Base-by-base conservation (phyloP, 1,140 invertebrate genomes). In the Diplogasteroides magnus region DNA sequence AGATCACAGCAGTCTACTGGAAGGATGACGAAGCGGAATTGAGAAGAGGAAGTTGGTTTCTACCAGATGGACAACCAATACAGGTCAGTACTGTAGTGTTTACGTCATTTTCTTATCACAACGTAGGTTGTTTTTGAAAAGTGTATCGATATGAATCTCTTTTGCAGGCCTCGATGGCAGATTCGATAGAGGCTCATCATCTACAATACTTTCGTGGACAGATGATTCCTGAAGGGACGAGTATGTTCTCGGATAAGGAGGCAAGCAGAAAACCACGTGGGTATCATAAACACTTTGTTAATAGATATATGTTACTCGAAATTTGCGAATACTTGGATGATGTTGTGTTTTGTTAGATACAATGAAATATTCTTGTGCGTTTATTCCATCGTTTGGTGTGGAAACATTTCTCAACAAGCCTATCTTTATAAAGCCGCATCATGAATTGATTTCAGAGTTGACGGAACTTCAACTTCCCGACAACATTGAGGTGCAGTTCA, bases 251-350 rank as follows among this genome's bases (percentile, higher is more conserved):
- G 58, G 77, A 83, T 27, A 67, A 72, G 19, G 80, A 82, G 55
- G 64, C 71, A 2, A 83, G 73, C 48, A 82, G 83, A 57, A 82
- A 82, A 57, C 79, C 81, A 1, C 64, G 79, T 81, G n/a, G n/a
- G n/a, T n/a, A n/a, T n/a, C n/a, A n/a, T n/a, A n/a, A n/a, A n/a
- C n/a, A n/a, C n/a, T n/a, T n/a, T n/a, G n/a, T n/a, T n/a, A n/a
- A n/a, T n/a, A n/a, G n/a, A n/a, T n/a, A n/a, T n/a, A n/a, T n/a
- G n/a, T n/a, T n/a, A n/a, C n/a, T n/a, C n/a, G n/a, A n/a, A n/a
- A n/a, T n/a, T n/a, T n/a, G n/a, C n/a, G n/a, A n/a, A n/a, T n/a
- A n/a, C n/a, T n/a, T n/a, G 37, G 37, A 48, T 48, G 37, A 48
- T 48, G 37, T 2, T 31, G 15, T 62, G 15, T 67, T 2, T 65